These are phyloP conservation scores for Calyptomena viridis DNA, from an alignment of 2,113 vertebrate species.

Conservation along the genomic window DNA sequence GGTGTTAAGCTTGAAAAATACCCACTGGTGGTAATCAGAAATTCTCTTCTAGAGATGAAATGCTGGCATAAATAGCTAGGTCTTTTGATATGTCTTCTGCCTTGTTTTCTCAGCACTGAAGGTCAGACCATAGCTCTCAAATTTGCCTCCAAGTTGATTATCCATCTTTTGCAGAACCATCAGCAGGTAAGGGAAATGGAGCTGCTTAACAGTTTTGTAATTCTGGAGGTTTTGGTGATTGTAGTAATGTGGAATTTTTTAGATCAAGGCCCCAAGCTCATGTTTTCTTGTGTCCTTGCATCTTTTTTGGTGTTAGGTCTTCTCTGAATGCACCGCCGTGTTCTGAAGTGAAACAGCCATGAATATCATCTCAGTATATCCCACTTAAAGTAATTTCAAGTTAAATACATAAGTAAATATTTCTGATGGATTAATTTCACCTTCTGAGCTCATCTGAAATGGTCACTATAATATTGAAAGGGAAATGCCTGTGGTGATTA, in stretches of 20 bases:
- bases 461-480: background rate
- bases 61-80: background rate
- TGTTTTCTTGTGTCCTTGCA: background rate
- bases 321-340: background rate
- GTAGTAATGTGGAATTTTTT: background rate
- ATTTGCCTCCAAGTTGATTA: constrained; percentile 82
- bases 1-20: background rate
- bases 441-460: background rate
- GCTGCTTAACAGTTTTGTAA: background rate
- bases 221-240: background rate
- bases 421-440: background rate
- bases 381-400: background rate
- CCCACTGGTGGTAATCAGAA: background rate
- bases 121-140: constrained; percentile 83
- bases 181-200: constrained; percentile 71
- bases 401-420: background rate
- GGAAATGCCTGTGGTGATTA: background rate
- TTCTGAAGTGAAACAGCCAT: background rate
- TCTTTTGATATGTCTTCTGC: background rate
- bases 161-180: constrained; percentile 64
- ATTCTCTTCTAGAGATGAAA: background rate
- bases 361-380: background rate
- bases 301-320: background rate
- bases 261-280: background rate
- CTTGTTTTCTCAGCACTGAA: constrained; percentile 81